Evolutionary conservation across 2,113 vertebrate genomes (phyloP).

Genomic region (Rhea americana): DNA sequence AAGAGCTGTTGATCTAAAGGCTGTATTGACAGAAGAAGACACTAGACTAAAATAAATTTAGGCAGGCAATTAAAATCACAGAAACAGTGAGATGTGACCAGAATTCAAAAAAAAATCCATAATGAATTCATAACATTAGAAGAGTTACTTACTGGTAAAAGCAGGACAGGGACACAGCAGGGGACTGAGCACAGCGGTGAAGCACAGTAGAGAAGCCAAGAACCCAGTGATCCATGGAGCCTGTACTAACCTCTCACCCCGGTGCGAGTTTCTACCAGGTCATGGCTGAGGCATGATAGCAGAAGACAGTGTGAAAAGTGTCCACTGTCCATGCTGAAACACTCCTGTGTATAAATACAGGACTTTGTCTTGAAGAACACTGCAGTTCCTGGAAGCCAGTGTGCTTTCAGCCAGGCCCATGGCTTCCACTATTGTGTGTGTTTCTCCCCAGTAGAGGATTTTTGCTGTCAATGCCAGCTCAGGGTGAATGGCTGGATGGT

Average conservation of each 20-base stretch:
- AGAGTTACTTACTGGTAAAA: not conserved
- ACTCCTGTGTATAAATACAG: not conserved
- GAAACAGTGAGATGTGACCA: not conserved
- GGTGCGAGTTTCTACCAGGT: not conserved
- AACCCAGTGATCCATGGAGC: not conserved
- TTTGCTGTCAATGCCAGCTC: not conserved
- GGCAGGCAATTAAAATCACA: conserved; percentile 7
- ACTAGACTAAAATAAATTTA: conserved; percentile 21
- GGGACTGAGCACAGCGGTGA: not conserved
- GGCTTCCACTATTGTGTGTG: not conserved
- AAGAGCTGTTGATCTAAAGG: conserved; percentile 23
- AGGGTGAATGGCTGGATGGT: not conserved
- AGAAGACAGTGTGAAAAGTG: not conserved
- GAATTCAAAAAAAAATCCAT: not conserved
- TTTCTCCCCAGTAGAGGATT: not conserved
- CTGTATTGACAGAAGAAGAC: not conserved
- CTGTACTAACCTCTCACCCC: not conserved
- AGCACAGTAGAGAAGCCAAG: not conserved
- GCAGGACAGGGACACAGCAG: not conserved
- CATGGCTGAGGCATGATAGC: not conserved
- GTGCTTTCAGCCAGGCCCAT: not conserved
- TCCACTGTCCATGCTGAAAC: not conserved
- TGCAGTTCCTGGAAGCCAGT: not conserved
- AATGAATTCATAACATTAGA: not conserved
- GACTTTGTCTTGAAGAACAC: not conserved